A percentile compares a stretch with the other conserved stretches of the same genome.
These are phyloP conservation scores for Epinotia demarniana DNA, from an alignment of 2,888 invertebrate genomes.

Conservation along the genomic window DNA sequence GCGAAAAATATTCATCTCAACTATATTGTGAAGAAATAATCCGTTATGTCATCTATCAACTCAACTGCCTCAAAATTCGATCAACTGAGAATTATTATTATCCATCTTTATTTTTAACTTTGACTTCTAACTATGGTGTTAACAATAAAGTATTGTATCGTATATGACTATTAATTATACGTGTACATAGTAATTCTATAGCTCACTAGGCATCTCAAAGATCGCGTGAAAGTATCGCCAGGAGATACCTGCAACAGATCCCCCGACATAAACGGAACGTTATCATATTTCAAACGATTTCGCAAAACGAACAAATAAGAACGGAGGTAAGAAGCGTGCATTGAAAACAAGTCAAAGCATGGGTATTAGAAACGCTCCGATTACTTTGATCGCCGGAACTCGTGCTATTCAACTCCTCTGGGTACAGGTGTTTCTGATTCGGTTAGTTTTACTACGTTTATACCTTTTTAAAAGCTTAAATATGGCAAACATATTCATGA, in stretches of 20 bases:
- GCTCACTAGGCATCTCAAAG: slow-evolving; percentile 58
- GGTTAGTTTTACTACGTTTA: not conserved
- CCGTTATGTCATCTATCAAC: not conserved
- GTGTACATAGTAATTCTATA: not conserved
- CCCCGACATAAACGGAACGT: slow-evolving; percentile 74
- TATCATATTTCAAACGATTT: slow-evolving; percentile 84
- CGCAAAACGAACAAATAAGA: slow-evolving; percentile 83
- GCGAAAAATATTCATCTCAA: slow-evolving; percentile 79
- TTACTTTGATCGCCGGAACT: slow-evolving; percentile 75
- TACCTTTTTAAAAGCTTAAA: not conserved
- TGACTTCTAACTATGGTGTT: no score
- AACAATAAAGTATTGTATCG: no score
- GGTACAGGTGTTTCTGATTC: slow-evolving; percentile 50
- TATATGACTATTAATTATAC: no score
- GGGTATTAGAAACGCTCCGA: slow-evolving; percentile 84
- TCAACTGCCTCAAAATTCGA: not conserved
- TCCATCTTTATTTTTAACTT: no score
- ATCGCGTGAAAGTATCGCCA: slow-evolving; percentile 79
- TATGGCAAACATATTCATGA: no score
- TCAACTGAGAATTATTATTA: not conserved
- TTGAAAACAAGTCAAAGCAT: slow-evolving; percentile 83
- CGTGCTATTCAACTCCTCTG: slow-evolving; percentile 47
- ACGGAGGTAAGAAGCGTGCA: slow-evolving; percentile 83
- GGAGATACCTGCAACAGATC: slow-evolving; percentile 64
- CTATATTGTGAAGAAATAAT: not conserved